Evolutionary conservation across 2,888 invertebrate genomes (phyloP).

Genomic region (Biston betularia): DNA sequence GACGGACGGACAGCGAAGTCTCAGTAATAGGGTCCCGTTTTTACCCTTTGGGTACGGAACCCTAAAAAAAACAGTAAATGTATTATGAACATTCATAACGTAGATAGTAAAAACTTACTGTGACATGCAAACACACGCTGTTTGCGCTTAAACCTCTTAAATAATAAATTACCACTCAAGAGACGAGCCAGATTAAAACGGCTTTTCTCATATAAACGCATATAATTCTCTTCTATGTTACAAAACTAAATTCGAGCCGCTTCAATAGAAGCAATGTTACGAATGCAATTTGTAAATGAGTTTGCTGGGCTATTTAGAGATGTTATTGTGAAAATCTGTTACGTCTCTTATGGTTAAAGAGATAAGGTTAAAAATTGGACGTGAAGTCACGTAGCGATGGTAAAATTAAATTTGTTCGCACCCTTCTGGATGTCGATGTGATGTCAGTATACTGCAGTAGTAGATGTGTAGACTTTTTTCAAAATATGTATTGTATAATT

Average conservation of each 20-base stretch:
- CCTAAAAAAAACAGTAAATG: neutral
- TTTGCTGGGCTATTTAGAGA: constrained; percentile 4
- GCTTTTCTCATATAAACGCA: neutral
- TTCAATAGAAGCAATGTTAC: constrained; percentile 18
- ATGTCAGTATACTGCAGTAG: constrained; percentile 5
- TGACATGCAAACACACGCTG: too few relatives aligned
- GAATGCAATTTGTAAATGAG: constrained; percentile 32
- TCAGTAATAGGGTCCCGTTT: too few relatives aligned
- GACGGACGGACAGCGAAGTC: too few relatives aligned
- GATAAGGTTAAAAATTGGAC: constrained; percentile 4
- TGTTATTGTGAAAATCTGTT: neutral
- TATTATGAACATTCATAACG: too few relatives aligned
- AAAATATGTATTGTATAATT: too few relatives aligned
- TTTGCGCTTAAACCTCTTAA: neutral
- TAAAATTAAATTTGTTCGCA: constrained; percentile 10
- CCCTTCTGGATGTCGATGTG: constrained; percentile 13
- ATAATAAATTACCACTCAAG: neutral
- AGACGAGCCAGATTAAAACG: too few relatives aligned
- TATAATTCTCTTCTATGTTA: constrained; percentile 4
- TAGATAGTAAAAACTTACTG: too few relatives aligned
- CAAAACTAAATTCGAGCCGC: constrained; percentile 12
- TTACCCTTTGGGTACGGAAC: too few relatives aligned
- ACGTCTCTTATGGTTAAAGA: neutral
- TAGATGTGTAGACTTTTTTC: neutral
- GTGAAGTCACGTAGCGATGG: neutral